phyloP scores from a whole-genome alignment of 30 jellyfish, hydroid and myxozoan species.

The Turritopsis rubra region DNA sequence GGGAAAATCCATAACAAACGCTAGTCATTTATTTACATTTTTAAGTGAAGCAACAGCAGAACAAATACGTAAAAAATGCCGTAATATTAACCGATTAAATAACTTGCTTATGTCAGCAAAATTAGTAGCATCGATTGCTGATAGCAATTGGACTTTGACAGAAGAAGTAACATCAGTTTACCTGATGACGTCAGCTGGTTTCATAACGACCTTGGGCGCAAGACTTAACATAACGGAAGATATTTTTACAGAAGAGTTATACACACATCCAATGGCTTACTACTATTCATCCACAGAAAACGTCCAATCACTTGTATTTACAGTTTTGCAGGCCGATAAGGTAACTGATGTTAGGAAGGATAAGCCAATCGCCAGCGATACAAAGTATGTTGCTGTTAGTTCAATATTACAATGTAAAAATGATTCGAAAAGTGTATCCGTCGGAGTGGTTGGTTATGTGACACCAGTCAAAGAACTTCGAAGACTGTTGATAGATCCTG shows the following conservation, averaged over 20 bases:
- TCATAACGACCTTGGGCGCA: not conserved
- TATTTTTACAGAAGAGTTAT: not conserved
- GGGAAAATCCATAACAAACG: not conserved
- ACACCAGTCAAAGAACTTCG: not conserved
- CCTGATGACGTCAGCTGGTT: not conserved
- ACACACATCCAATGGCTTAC: not conserved
- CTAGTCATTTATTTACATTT: not conserved
- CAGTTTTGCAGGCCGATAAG: not conserved
- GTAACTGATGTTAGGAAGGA: not conserved
- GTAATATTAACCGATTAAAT: not conserved
- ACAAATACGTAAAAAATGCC: not conserved
- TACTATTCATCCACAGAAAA: not conserved
- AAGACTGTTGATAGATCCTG: not conserved
- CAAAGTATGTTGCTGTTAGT: not conserved
- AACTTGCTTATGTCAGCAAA: not conserved
- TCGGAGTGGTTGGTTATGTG: not conserved
- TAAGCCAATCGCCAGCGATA: not conserved
- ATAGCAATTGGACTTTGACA: not conserved
- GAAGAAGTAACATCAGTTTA: not conserved
- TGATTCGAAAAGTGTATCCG: not conserved
- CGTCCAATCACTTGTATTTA: not conserved
- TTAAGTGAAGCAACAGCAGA: not conserved
- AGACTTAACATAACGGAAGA: not conserved
- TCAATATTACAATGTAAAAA: not conserved
- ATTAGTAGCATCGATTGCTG: not conserved